Evolutionary conservation across 1,140 invertebrate species (phyloP).

Genomic region (Drosophila truncata): DNA sequence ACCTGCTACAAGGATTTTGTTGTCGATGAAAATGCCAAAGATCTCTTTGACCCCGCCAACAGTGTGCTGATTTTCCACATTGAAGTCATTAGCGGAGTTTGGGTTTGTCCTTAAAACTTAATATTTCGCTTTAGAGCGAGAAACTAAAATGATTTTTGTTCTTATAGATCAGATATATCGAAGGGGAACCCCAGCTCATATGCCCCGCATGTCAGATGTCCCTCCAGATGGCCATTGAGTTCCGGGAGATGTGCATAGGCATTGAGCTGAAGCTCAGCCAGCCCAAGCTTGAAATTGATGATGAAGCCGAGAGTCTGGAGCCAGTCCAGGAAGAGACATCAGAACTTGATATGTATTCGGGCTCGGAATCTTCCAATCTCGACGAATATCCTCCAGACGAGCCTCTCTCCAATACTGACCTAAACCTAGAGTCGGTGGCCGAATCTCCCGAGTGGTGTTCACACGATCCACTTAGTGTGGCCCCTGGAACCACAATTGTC

Average conservation of each 20-base stretch:
- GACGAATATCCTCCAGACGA: constrained; percentile 6
- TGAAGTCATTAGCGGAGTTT: constrained; percentile 72
- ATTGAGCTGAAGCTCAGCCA: constrained; percentile 44
- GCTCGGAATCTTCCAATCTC: background rate
- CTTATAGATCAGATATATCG: constrained; percentile 37
- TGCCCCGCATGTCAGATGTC: constrained; percentile 39
- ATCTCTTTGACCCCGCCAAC: constrained; percentile 49
- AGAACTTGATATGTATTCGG: background rate
- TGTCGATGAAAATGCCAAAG: constrained; percentile 30
- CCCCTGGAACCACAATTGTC: constrained; percentile 4
- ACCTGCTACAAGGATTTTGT: constrained; percentile 44
- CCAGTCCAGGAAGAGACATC: background rate
- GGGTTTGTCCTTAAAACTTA: constrained; percentile 30
- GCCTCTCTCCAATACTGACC: background rate
- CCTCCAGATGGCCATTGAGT: constrained; percentile 55
- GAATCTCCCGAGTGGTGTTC: constrained; percentile 1
- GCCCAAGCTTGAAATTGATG: background rate
- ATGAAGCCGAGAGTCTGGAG: constrained; percentile 8
- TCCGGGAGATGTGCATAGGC: constrained; percentile 60
- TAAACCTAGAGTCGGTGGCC: background rate
- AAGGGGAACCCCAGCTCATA: constrained; percentile 38
- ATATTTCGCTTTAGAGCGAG: background rate
- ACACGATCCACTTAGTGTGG: constrained; percentile 32
- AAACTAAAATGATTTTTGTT: background rate
- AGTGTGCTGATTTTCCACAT: constrained; percentile 64